phyloP scores from a whole-genome alignment of 2,797 vertebrate genomes.

The Alauda arvensis region DNA sequence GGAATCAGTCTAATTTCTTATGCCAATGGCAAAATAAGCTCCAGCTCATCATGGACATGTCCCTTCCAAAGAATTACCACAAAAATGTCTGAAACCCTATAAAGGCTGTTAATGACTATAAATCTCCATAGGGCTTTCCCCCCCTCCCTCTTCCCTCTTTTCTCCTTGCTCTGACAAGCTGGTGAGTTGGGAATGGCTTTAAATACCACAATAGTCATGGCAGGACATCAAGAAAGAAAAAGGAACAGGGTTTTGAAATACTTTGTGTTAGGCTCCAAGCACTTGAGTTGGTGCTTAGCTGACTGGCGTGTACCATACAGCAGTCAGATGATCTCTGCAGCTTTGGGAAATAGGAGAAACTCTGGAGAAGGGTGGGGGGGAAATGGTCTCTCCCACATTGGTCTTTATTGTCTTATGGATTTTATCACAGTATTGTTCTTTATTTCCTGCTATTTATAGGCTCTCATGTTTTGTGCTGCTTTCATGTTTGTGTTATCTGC shows the following conservation, averaged over 20 bases:
- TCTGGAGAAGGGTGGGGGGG: conserved; percentile 47
- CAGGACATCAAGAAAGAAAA: conserved; percentile 61
- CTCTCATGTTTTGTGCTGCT: conserved; percentile 62
- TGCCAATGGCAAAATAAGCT: conserved; percentile 44
- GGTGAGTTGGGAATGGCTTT: conserved; percentile 58
- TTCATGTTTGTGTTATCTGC: conserved; percentile 65
- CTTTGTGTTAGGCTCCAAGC: conserved; percentile 20
- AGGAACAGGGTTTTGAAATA: conserved; percentile 56
- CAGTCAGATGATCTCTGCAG: conserved; percentile 51
- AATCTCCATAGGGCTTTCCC: conserved; percentile 23
- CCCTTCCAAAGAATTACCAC: conserved; percentile 53
- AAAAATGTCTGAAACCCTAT: conserved; percentile 55
- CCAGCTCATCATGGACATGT: conserved; percentile 20
- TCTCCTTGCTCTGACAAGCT: conserved; percentile 26
- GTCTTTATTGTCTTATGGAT: conserved; percentile 67
- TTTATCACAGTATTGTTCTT: conserved; percentile 66
- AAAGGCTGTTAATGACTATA: conserved; percentile 51
- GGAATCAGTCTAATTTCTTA: conserved; percentile 20
- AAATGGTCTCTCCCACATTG: conserved; percentile 48
- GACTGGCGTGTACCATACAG: conserved; percentile 5
- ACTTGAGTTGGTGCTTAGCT: conserved; percentile 31
- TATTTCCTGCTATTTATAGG: conserved; percentile 67
- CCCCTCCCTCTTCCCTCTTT: conserved; percentile 26
- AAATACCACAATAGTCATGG: conserved; percentile 59
- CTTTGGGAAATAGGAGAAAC: conserved; percentile 60